These are phyloP conservation scores for Chaenogobius annularis DNA, from an alignment of 2,113 vertebrate genomes.

Conservation along the genomic window DNA sequence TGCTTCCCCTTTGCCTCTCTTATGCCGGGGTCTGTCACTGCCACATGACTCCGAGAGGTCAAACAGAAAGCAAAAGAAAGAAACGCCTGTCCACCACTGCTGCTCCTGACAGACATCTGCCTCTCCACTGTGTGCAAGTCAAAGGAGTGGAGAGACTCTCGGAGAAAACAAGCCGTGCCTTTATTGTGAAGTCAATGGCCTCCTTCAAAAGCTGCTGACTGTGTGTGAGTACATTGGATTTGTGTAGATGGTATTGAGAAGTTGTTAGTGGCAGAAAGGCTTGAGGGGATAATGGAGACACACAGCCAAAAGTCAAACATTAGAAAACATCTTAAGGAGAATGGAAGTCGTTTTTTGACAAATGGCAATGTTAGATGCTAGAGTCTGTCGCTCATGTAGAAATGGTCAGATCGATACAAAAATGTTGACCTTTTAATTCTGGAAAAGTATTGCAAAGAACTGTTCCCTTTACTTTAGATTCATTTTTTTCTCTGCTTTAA, in stretches of 20 bases:
- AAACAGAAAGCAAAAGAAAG: slow-evolving; percentile 50
- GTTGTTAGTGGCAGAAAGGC: slow-evolving; percentile 1
- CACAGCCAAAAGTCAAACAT: not conserved
- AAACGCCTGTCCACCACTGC: slow-evolving; percentile 50
- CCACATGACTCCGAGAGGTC: slow-evolving; percentile 61
- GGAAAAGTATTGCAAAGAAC: too few species aligned
- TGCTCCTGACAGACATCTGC: slow-evolving; percentile 66
- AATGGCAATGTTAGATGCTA: too few species aligned
- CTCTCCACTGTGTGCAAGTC: slow-evolving; percentile 42
- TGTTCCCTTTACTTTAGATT: too few species aligned
- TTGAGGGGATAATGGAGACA: not conserved
- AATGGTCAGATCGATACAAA: too few species aligned
- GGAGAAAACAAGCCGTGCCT: slow-evolving; percentile 50
- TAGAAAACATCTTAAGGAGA: too few species aligned
- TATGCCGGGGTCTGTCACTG: slow-evolving; percentile 48
- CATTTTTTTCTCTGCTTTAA: too few species aligned
- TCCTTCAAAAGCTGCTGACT: slow-evolving; percentile 36
- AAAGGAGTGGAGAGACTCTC: slow-evolving; percentile 40
- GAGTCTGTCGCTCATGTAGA: too few species aligned
- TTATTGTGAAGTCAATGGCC: slow-evolving; percentile 48
- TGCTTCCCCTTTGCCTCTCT: slow-evolving; percentile 39
- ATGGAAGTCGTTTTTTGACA: too few species aligned
- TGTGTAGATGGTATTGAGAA: slow-evolving; percentile 18
- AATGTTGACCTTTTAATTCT: too few species aligned
- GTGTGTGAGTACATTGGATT: slow-evolving; percentile 32